Evolutionary conservation across 2,888 invertebrate species (phyloP).

Genomic region (Halictus quadricinctus): DNA sequence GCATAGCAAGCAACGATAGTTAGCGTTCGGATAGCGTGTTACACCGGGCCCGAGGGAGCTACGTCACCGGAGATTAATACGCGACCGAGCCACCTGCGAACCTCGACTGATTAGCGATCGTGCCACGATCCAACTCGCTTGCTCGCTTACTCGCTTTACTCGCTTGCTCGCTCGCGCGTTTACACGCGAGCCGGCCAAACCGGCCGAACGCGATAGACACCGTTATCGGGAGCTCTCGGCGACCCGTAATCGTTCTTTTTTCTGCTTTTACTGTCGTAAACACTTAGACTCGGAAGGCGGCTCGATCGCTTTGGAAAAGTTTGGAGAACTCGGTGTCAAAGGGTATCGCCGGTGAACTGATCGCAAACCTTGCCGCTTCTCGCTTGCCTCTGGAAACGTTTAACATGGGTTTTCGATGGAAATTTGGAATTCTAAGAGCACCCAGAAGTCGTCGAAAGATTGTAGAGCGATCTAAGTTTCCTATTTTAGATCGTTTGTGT

Average conservation of each 20-base stretch:
- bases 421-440: not conserved
- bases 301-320: slow-evolving; percentile 39
- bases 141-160: not conserved
- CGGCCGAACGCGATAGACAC: not conserved
- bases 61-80: slow-evolving; percentile 58
- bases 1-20: slow-evolving; percentile 17
- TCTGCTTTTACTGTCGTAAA: slow-evolving; percentile 24
- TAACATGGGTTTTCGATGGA: not conserved
- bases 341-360: slow-evolving; percentile 39
- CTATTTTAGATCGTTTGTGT: not conserved
- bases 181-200: not conserved
- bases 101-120: slow-evolving; percentile 35
- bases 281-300: slow-evolving; percentile 34
- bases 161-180: not conserved
- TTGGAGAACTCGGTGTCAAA: slow-evolving; percentile 32
- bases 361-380: slow-evolving; percentile 11
- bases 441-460: not conserved
- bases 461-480: not conserved
- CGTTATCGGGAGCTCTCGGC: slow-evolving; percentile 24
- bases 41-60: slow-evolving; percentile 26
- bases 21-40: not conserved
- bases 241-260: slow-evolving; percentile 15
- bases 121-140: slow-evolving; percentile 2
- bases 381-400: not conserved
- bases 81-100: slow-evolving; percentile 36